A percentile compares a stretch with the other conserved stretches of the same genome.
Evolutionary conservation across 2,113 vertebrate species (phyloP).

Genomic region (Xyrauchen texanus): DNA sequence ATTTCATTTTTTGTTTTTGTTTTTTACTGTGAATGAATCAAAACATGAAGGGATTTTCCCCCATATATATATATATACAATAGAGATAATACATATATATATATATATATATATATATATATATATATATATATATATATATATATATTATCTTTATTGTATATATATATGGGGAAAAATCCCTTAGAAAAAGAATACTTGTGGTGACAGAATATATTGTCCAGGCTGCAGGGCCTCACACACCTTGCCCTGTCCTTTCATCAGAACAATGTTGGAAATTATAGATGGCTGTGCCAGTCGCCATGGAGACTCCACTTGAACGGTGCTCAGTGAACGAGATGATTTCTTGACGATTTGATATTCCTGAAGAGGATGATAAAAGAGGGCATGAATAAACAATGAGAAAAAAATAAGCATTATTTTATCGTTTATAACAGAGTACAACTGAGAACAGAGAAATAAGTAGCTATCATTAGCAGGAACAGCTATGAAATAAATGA

Average conservation of each 20-base stretch:
- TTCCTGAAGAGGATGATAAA: conserved; percentile 75
- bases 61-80: too few relatives aligned
- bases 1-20: too few relatives aligned
- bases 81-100: too few relatives aligned
- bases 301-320: conserved; percentile 97
- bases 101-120: too few relatives aligned
- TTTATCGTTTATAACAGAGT: not conserved
- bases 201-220: conserved; percentile 38
- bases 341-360: conserved; percentile 94
- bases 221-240: conserved; percentile 57
- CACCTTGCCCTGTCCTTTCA: conserved; percentile 98
- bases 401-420: conserved; percentile 13
- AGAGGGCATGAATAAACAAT: conserved; percentile 35
- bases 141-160: too few relatives aligned
- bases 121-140: too few relatives aligned
- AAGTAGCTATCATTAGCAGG: not conserved
- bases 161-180: not conserved
- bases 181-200: not conserved
- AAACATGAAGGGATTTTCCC: too few relatives aligned
- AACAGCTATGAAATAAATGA: too few relatives aligned
- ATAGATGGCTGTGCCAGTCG: conserved; percentile 93
- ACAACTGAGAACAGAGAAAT: not conserved
- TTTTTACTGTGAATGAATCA: not conserved
- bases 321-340: conserved; percentile 89
- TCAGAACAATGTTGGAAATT: conserved; percentile 95